Evolutionary conservation across 2,797 vertebrate genomes (phyloP), one percentile per base, ranked within the genome.

Genomic region (Syncerus caffer): DNA sequence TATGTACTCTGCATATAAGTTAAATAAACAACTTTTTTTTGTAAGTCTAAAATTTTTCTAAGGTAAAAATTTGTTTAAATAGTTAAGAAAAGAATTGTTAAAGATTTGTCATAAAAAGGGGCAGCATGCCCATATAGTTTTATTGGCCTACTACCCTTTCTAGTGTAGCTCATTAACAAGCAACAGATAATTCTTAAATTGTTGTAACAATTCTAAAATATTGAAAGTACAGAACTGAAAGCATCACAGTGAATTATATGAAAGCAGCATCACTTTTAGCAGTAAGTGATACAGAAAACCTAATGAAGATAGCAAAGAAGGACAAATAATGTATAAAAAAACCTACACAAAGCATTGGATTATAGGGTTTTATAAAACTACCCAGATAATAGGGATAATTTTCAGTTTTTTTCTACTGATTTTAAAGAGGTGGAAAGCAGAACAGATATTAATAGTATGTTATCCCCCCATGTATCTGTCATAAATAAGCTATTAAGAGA

Each of bases 341-440:
- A 78, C 57, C 57, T 95, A 64, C 85, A 58, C 45, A 62, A 62
- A 90, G 47, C 85, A 21, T 64, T 95, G 76, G 29, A 85, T 62
- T 88, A 27, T 92, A n/a, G 21, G 4, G 53, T 85, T 80, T 92
- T 96, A 79, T 84, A 79, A 95, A 96, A 85, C 89, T 82, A 80
- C 31, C 1, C 42, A 94, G 47, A 42, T 95, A 90, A 34, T 71
- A 76, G 71, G 25, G 17, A 96, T 86, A 58, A 58, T 38, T 47
- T 95, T 92, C 21, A 50, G 3, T 71, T 96, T 90, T 85, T 85
- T 64, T 55, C 58, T 93, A 50, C 14, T 90, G 71, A 95, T 96
- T 50, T 71, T 93, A 78, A 88, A 85, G 38, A 86, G 50, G 47
- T 50, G 89, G 25, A 93, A 89, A 60, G 62, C 14, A 93, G n/a